Conservation (phyloP, 2,113 vertebrate species). For the Mirounga angustirostris region DNA sequence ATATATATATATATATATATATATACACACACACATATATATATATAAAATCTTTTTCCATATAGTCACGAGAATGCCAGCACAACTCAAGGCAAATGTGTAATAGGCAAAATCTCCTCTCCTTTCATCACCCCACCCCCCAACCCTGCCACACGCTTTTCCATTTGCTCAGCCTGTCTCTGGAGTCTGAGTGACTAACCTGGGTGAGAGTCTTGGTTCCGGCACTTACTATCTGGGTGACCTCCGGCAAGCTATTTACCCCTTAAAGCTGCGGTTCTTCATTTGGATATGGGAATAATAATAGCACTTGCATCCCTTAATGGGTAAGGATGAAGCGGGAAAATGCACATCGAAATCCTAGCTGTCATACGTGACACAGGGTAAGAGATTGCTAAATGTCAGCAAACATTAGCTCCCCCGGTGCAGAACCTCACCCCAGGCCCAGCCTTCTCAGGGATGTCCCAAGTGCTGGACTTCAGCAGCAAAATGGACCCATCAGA, state of each 20-base stretch:
- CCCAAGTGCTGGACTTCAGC: background rate
- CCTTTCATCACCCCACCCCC: background rate
- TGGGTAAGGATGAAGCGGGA: background rate
- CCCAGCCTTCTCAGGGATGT: background rate
- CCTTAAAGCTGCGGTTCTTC: background rate
- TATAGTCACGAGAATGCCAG: background rate
- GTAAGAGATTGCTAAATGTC: background rate
- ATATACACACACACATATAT: background rate
- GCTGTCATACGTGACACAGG: background rate
- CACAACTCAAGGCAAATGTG: background rate
- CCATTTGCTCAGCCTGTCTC: background rate
- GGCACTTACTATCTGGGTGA: background rate
- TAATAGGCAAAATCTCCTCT: background rate
- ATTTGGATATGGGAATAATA: background rate
- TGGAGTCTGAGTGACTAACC: background rate
- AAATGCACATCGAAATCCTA: background rate
- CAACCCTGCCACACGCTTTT: fast-evolving
- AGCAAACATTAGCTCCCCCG: background rate
- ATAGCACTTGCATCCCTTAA: background rate
- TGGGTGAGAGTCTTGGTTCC: background rate
- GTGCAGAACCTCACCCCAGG: background rate
- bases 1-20: background rate
- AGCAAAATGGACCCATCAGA: background rate
- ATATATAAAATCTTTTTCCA: background rate
- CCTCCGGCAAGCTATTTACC: background rate